These are phyloP conservation scores for Heteropelma amictum DNA, from an alignment of 2,888 invertebrate genomes.

Conservation along the genomic window DNA sequence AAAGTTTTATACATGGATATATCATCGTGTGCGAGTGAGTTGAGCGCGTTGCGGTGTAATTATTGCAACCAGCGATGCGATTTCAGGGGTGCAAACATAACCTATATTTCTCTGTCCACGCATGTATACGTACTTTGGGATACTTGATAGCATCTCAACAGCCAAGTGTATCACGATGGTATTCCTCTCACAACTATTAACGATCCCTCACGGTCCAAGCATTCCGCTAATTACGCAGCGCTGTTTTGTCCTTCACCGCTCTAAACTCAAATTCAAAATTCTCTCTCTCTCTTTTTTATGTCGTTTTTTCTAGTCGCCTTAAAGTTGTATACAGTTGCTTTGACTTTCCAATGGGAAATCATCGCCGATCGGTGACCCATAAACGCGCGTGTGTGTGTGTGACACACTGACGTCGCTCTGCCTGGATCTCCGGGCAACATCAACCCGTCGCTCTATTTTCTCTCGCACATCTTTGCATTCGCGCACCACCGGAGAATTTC, in stretches of 20 bases:
- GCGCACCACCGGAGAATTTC: too few species aligned
- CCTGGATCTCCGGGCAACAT: background rate
- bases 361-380: slow-evolving; percentile 59
- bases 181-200: slow-evolving; percentile 52
- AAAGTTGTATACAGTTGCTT: slow-evolving; percentile 9
- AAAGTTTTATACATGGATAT: slow-evolving; percentile 22
- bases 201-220: slow-evolving; percentile 50
- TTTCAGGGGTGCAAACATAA: background rate
- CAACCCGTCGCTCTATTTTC: background rate
- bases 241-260: slow-evolving; percentile 15
- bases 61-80: slow-evolving; percentile 30
- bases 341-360: slow-evolving; percentile 59
- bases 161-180: slow-evolving; percentile 26
- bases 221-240: slow-evolving; percentile 46
- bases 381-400: slow-evolving; percentile 53
- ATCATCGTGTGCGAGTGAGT: background rate
- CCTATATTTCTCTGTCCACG: background rate
- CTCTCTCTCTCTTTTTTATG: background rate
- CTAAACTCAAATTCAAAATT: background rate
- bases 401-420: slow-evolving; percentile 49
- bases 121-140: background rate
- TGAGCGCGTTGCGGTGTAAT: background rate
- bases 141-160: background rate
- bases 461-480: too few species aligned
- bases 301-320: background rate